A percentile compares a stretch with the other conserved stretches of the same genome.
Evolutionary conservation across 2,113 vertebrate genomes (phyloP).

Genomic region (Elaphurus davidianus): DNA sequence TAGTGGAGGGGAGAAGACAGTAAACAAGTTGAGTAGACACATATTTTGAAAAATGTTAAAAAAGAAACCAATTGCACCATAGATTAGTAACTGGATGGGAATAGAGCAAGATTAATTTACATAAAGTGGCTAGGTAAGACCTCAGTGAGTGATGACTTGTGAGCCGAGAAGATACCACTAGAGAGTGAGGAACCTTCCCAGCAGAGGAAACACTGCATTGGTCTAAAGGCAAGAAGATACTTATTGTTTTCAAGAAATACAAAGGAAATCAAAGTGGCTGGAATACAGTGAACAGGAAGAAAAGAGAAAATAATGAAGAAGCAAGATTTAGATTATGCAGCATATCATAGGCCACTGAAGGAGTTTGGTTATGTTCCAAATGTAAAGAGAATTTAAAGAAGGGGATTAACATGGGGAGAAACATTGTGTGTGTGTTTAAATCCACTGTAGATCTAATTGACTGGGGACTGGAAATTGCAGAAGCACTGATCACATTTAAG

Average conservation of each 20-base stretch:
- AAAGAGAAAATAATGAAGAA: not conserved
- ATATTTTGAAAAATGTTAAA: not conserved
- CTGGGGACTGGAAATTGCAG: not conserved
- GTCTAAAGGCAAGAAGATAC: not conserved
- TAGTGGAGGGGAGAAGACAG: not conserved
- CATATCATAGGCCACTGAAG: not conserved
- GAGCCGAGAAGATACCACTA: not conserved
- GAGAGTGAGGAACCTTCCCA: not conserved
- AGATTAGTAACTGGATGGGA: not conserved
- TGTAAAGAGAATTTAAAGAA: not conserved
- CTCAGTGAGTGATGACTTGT: not conserved
- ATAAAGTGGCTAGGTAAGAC: not conserved
- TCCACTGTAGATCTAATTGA: rapidly evolving
- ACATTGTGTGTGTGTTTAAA: not conserved
- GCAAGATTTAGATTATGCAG: not conserved
- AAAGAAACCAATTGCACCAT: not conserved
- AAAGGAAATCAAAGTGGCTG: not conserved
- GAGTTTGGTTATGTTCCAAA: not conserved
- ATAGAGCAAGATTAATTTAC: not conserved
- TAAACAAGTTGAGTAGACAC: not conserved
- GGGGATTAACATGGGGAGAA: not conserved
- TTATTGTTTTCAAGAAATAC: not conserved
- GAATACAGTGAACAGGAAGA: not conserved
- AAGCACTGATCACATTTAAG: not conserved
- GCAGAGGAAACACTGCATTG: not conserved